These are phyloP conservation scores for Glossophaga mutica DNA, from an alignment of 2,797 vertebrate genomes.

Conservation along the genomic window DNA sequence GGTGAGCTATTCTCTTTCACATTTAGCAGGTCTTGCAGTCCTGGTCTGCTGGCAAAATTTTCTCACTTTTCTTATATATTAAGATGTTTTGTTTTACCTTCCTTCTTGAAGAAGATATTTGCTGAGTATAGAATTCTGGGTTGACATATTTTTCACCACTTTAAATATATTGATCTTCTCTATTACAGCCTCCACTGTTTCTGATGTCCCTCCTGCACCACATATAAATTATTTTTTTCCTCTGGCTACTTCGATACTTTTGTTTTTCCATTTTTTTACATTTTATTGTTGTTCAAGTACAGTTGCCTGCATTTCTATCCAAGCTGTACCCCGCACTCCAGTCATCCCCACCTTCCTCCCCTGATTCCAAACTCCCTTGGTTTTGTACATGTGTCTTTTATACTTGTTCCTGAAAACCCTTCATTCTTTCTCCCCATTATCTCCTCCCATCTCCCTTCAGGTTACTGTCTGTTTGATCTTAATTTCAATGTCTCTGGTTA, in stretches of 20 bases:
- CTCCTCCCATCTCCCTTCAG: too few relatives aligned
- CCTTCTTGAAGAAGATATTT: conserved; percentile 7
- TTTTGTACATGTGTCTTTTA: too few relatives aligned
- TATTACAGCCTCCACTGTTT: background rate
- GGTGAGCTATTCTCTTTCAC: background rate
- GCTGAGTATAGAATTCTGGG: background rate
- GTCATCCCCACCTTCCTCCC: too few relatives aligned
- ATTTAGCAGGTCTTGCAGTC: background rate
- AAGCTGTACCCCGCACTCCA: too few relatives aligned
- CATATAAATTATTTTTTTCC: background rate
- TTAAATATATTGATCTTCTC: conserved; percentile 21
- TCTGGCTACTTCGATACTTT: background rate
- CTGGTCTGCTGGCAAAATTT: background rate
- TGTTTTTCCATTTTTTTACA: too few relatives aligned
- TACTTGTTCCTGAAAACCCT: too few relatives aligned
- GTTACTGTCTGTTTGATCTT: too few relatives aligned
- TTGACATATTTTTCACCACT: background rate
- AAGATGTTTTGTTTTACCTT: background rate
- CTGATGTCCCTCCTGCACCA: background rate
- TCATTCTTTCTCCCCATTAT: too few relatives aligned
- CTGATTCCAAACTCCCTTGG: too few relatives aligned
- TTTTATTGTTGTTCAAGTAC: too few relatives aligned
- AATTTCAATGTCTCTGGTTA: too few relatives aligned
- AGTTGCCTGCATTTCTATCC: too few relatives aligned
- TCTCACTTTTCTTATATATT: background rate